phyloP scores from a whole-genome alignment of 2,113 vertebrate genomes.

The Theristicus caerulescens region DNA sequence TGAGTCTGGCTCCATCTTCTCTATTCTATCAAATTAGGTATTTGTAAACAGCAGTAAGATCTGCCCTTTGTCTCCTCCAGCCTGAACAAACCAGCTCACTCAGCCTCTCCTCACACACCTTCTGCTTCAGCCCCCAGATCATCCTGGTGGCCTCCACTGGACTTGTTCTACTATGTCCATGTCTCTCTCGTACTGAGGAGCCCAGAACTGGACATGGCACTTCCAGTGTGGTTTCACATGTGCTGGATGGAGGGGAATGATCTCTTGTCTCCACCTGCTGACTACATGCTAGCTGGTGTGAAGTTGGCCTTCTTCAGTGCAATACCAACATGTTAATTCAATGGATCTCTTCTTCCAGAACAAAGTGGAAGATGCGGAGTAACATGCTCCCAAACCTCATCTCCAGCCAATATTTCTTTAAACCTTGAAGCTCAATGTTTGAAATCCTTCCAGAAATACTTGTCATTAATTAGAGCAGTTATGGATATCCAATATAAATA shows the following conservation, averaged over 20 bases:
- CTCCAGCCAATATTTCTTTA: neutral
- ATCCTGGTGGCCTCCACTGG: neutral
- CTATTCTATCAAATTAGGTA: neutral
- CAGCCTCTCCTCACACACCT: neutral
- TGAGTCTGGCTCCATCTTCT: neutral
- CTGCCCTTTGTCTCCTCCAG: neutral
- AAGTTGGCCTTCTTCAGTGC: neutral
- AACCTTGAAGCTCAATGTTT: neutral
- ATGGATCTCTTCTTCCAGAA: neutral
- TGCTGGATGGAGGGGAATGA: neutral
- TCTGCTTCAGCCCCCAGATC: neutral
- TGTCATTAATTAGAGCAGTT: neutral
- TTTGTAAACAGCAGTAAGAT: neutral
- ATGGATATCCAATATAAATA: neutral
- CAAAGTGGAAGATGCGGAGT: neutral
- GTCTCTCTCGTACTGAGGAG: neutral
- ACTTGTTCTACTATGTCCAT: neutral
- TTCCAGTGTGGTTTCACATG: neutral
- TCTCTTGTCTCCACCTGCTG: neutral
- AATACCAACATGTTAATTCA: neutral
- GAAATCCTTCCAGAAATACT: neutral
- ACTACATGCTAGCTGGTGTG: neutral
- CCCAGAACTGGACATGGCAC: neutral
- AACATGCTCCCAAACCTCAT: neutral
- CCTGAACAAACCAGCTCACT: neutral